Evolutionary conservation across 2,113 vertebrate species (phyloP).

Genomic region (Cyphomyrus plagiostoma): DNA sequence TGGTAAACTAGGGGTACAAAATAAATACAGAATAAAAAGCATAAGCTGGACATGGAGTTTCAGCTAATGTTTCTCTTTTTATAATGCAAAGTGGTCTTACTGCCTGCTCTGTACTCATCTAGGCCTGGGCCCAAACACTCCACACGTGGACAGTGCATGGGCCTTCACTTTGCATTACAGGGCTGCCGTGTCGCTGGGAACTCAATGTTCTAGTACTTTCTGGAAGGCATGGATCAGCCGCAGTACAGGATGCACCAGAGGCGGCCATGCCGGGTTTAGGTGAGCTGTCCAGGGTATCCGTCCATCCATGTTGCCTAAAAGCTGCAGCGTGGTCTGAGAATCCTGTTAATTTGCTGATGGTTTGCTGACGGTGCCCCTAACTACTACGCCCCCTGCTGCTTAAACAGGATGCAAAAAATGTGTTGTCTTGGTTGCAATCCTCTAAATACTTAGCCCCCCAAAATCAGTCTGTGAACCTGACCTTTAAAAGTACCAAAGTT

Average conservation of each 20-base stretch:
- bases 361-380: background rate
- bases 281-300: background rate
- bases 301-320: background rate
- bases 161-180: background rate
- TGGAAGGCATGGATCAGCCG: background rate
- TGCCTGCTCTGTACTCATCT: background rate
- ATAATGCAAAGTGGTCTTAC: background rate
- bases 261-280: background rate
- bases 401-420: background rate
- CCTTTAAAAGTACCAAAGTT: background rate
- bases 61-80: background rate
- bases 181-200: background rate
- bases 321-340: background rate
- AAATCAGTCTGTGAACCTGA: conserved; percentile 6
- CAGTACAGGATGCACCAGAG: background rate
- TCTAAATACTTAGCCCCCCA: background rate
- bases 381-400: background rate
- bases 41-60: background rate
- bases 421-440: background rate
- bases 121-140: background rate
- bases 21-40: background rate
- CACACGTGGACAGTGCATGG: background rate
- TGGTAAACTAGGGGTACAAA: background rate
- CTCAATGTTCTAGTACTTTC: background rate
- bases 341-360: background rate